phyloP scores from a whole-genome alignment of 2,888 invertebrate genomes.

The Meta bourneti region DNA sequence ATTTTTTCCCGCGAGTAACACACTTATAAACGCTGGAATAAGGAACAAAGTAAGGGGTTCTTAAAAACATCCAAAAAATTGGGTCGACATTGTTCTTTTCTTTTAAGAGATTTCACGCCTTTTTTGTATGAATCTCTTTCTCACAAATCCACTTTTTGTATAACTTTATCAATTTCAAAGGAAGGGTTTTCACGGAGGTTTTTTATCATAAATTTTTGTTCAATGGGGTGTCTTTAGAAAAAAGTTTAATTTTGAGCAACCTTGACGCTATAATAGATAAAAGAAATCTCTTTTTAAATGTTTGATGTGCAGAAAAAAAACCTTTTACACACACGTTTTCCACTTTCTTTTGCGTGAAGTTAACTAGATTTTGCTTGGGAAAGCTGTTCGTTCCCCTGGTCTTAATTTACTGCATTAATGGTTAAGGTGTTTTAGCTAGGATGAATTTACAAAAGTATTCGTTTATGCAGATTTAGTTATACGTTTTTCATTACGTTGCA shows the following conservation, averaged over 20 bases:
- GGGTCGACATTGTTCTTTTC: background rate
- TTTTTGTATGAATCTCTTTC: conserved; percentile 17
- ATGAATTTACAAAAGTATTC: background rate
- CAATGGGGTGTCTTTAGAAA: background rate
- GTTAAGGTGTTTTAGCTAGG: background rate
- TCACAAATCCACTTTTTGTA: conserved; percentile 29
- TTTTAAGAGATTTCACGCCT: conserved; percentile 38
- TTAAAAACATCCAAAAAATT: conserved; percentile 6
- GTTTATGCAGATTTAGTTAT: background rate
- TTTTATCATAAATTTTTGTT: background rate
- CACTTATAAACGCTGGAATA: background rate
- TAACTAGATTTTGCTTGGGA: background rate
- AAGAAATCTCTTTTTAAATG: background rate
- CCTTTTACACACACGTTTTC: background rate
- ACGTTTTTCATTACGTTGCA: background rate
- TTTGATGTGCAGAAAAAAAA: background rate
- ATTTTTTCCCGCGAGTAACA: conserved; percentile 19
- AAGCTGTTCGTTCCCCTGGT: background rate
- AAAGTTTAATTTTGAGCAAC: background rate
- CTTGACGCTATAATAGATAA: background rate
- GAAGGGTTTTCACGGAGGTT: background rate
- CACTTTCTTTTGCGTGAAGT: background rate
- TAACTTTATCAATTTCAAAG: conserved; percentile 39
- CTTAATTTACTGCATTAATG: background rate
- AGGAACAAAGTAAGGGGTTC: background rate